phyloP scores from a whole-genome alignment of 1,140 invertebrate genomes.

The Dinoponera quadriceps region DNA sequence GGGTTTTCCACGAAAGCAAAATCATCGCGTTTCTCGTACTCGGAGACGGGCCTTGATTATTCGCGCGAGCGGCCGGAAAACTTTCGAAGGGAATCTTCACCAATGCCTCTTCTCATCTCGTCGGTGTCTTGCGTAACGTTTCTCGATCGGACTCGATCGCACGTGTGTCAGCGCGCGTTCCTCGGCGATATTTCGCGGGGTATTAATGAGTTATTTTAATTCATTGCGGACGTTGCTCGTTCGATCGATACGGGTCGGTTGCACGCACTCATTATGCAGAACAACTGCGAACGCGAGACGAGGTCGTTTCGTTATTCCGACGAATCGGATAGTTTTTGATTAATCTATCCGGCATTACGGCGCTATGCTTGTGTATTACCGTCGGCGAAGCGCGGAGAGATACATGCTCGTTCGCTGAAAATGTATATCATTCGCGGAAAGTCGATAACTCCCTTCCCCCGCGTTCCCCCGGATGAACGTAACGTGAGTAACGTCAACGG shows the following conservation, averaged over 20 bases:
- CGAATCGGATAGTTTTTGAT: slow-evolving; percentile 27
- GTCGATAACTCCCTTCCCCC: neutral
- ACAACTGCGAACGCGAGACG: slow-evolving; percentile 18
- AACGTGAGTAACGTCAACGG: neutral
- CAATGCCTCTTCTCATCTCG: too few relatives aligned
- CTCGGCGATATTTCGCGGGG: neutral
- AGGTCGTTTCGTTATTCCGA: neutral
- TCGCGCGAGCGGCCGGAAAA: too few relatives aligned
- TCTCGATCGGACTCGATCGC: too few relatives aligned
- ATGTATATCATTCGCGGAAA: neutral
- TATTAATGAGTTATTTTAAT: slow-evolving; percentile 21
- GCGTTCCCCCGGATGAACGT: neutral
- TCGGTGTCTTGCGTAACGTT: too few relatives aligned
- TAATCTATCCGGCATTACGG: slow-evolving; percentile 28
- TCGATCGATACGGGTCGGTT: slow-evolving; percentile 10
- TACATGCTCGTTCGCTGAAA: slow-evolving; percentile 4
- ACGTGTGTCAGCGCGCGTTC: too few relatives aligned
- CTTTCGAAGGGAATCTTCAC: too few relatives aligned
- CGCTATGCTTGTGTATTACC: neutral
- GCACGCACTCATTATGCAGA: slow-evolving; percentile 31
- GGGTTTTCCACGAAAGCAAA: too few relatives aligned
- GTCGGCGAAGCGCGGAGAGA: neutral
- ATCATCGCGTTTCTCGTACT: too few relatives aligned
- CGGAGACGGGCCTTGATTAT: too few relatives aligned
- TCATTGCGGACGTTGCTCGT: slow-evolving; percentile 16